phyloP scores from a whole-genome alignment of 2,113 vertebrate species.

The Peromyscus polionotus region DNA sequence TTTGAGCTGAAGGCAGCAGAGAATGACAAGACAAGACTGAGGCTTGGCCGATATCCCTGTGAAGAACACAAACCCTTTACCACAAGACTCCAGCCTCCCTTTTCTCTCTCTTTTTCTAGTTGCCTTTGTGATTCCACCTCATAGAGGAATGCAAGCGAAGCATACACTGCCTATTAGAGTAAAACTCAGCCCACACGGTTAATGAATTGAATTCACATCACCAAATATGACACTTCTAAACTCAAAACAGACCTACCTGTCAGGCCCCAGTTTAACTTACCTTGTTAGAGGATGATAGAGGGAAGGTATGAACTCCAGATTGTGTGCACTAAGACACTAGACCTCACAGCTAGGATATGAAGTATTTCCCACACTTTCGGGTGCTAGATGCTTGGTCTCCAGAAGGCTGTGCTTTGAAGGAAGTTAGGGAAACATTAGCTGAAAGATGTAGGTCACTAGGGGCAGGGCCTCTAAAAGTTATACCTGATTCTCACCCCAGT shows the following conservation, averaged over 20 bases:
- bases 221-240: background rate
- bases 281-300: background rate
- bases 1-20: background rate
- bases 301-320: background rate
- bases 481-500: background rate
- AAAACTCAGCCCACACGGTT: background rate
- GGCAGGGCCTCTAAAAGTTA: background rate
- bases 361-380: background rate
- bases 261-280: background rate
- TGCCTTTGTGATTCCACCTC: background rate
- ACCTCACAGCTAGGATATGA: background rate
- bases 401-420: background rate
- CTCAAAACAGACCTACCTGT: background rate
- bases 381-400: background rate
- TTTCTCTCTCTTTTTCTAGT: background rate
- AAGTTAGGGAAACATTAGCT: background rate
- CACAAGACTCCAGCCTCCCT: background rate
- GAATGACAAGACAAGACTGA: background rate
- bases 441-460: background rate
- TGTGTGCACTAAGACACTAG: background rate
- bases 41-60: accelerated
- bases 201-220: background rate
- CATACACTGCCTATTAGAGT: background rate
- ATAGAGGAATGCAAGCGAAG: background rate
- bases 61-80: background rate